Percentiles rank a stretch among this genome's conserved stretches.
phyloP scores from a whole-genome alignment of 2,888 invertebrate species.

The Spodoptera littoralis region DNA sequence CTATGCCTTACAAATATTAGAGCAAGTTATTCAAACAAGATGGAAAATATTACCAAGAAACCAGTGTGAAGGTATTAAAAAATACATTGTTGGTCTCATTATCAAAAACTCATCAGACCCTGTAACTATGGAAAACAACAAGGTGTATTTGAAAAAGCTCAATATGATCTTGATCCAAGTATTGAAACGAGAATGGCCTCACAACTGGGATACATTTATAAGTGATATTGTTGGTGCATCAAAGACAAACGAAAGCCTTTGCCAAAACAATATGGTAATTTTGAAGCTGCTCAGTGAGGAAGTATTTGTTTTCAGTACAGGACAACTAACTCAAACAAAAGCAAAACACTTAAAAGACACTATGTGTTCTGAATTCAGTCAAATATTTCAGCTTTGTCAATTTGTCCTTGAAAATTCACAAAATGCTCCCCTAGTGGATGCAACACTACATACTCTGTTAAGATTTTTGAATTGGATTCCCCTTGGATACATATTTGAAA shows the following conservation, averaged over 20 bases:
- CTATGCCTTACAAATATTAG: constrained; percentile 99
- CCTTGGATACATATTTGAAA: constrained; percentile 99
- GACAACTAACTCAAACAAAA: constrained; percentile 99
- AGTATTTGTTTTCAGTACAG: constrained; percentile 99
- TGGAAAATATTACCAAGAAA: constrained; percentile 99
- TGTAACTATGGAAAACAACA: constrained; percentile 95
- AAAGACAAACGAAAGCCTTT: constrained; percentile 99
- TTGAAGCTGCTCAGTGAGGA: constrained; percentile 99
- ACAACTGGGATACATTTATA: constrained; percentile 99
- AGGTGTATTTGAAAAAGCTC: constrained; percentile 98
- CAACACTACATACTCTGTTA: constrained; percentile 98
- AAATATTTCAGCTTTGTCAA: constrained; percentile 99
- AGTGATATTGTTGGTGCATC: constrained; percentile 99
- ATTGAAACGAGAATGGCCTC: constrained; percentile 99
- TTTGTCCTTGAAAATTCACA: constrained; percentile 99
- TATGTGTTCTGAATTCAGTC: constrained; percentile 99
- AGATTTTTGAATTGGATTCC: constrained; percentile 99
- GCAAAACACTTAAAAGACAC: constrained; percentile 99
- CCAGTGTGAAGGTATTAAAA: constrained; percentile 99
- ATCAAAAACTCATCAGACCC: constrained; percentile 99
- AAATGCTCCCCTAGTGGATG: constrained; percentile 98
- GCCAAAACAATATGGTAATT: constrained; percentile 99
- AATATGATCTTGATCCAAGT: constrained; percentile 99
- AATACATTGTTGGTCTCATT: constrained; percentile 99
- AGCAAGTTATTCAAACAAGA: constrained; percentile 99